phyloP scores from a whole-genome alignment of 2,888 invertebrate species.

The Drosophila tanythrix region DNA sequence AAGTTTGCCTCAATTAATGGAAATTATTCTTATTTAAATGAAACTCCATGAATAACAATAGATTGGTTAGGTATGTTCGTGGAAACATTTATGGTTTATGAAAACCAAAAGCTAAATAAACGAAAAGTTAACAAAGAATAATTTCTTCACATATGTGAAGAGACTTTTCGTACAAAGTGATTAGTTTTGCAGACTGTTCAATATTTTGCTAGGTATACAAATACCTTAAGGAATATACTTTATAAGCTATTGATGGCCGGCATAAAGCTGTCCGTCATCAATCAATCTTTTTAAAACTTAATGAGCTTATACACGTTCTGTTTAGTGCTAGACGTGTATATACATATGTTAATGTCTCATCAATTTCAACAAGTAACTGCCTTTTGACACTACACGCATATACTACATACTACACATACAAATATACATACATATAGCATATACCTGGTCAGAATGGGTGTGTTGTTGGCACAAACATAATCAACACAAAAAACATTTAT shows the following conservation, averaged over 20 bases:
- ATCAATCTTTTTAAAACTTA: conserved; percentile 21
- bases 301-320: conserved; percentile 16
- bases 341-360: conserved; percentile 12
- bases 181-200: neutral
- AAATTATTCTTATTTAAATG: neutral
- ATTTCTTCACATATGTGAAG: neutral
- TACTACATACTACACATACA: neutral
- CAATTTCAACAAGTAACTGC: conserved; percentile 22
- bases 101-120: neutral
- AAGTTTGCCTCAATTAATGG: neutral
- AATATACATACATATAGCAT: neutral
- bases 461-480: conserved; percentile 29
- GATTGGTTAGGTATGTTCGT: neutral
- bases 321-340: neutral
- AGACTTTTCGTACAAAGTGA: neutral
- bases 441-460: conserved; percentile 13
- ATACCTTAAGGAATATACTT: neutral
- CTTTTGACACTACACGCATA: neutral
- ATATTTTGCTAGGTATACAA: neutral
- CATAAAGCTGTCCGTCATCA: conserved; percentile 1
- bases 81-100: neutral
- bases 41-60: neutral
- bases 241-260: conserved; percentile 7
- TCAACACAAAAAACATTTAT: conserved; percentile 31
- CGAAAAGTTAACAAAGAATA: neutral